phyloP scores from a whole-genome alignment of 2,113 vertebrate species.

The Cynoglossus semilaevis region DNA sequence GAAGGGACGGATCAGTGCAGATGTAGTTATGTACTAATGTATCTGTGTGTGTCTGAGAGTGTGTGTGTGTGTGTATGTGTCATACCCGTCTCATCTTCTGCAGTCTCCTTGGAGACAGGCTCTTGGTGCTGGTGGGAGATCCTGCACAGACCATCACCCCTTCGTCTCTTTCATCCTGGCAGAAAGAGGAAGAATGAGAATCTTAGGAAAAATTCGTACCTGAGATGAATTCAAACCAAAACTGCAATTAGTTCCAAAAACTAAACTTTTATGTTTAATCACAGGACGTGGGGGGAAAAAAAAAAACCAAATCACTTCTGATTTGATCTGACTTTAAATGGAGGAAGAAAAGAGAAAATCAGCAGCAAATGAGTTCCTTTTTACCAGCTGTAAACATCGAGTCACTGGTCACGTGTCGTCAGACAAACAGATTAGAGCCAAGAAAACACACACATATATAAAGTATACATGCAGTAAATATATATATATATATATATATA shows the following conservation, averaged over 20 bases:
- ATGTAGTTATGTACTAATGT: conserved; percentile 47
- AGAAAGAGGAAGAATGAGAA: conserved; percentile 21
- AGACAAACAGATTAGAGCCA: too few species aligned
- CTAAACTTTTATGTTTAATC: background rate
- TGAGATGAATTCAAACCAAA: conserved; percentile 4
- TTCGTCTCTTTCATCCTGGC: conserved; percentile 74
- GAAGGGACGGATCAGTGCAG: conserved; percentile 39
- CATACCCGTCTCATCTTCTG: conserved; percentile 76
- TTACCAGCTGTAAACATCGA: too few species aligned
- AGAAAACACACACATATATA: too few species aligned
- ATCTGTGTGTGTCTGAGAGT: conserved; percentile 24
- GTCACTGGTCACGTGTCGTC: too few species aligned
- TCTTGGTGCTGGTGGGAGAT: conserved; percentile 82
- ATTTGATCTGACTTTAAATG: background rate
- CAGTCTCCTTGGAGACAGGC: conserved; percentile 79
- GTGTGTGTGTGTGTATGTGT: conserved; percentile 15
- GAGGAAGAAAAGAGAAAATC: too few species aligned
- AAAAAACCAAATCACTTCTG: too few species aligned
- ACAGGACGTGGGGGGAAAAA: too few species aligned
- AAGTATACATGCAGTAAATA: too few species aligned
- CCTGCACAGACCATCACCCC: conserved; percentile 62
- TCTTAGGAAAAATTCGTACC: conserved; percentile 2
- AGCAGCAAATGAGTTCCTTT: too few species aligned
- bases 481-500: too few species aligned
- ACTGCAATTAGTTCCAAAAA: background rate